These are phyloP conservation scores for Candoia aspera DNA, from an alignment of 2,113 vertebrate species.

Conservation along the genomic window DNA sequence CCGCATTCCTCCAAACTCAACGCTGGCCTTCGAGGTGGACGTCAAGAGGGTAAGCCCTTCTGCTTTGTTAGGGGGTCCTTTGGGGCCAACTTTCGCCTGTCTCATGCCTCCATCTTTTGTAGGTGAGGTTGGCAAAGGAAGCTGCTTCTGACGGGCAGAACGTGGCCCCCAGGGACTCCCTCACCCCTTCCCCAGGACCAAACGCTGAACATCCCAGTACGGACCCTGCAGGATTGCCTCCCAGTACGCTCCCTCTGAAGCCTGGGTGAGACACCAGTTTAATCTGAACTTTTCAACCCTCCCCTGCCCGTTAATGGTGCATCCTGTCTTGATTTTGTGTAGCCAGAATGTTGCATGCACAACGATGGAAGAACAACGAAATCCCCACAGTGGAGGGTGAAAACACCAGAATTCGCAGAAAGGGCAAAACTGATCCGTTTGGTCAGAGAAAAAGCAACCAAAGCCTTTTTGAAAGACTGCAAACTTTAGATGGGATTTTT, in stretches of 20 bases:
- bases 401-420: too few relatives aligned
- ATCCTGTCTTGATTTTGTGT: neutral
- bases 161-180: conserved; percentile 81
- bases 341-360: too few relatives aligned
- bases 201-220: conserved; percentile 74
- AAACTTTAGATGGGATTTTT: too few relatives aligned
- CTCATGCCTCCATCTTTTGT: fast-evolving
- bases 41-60: conserved; percentile 80
- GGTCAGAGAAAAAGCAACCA: too few relatives aligned
- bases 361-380: too few relatives aligned
- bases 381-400: too few relatives aligned
- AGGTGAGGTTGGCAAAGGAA: conserved; percentile 91
- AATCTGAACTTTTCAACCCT: neutral
- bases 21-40: conserved; percentile 87
- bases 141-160: conserved; percentile 73
- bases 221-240: conserved; percentile 70
- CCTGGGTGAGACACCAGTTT: conserved; percentile 76
- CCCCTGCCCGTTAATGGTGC: neutral
- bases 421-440: too few relatives aligned
- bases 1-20: conserved; percentile 82
- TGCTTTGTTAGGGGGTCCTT: neutral
- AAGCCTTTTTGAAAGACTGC: too few relatives aligned
- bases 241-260: conserved; percentile 70
- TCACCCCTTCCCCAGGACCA: conserved; percentile 82
- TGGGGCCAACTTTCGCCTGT: neutral